A percentile compares a stretch with the other conserved stretches of the same genome.
Evolutionary conservation across 1,140 invertebrate genomes (phyloP).

Genomic region (Penaeus chinensis): DNA sequence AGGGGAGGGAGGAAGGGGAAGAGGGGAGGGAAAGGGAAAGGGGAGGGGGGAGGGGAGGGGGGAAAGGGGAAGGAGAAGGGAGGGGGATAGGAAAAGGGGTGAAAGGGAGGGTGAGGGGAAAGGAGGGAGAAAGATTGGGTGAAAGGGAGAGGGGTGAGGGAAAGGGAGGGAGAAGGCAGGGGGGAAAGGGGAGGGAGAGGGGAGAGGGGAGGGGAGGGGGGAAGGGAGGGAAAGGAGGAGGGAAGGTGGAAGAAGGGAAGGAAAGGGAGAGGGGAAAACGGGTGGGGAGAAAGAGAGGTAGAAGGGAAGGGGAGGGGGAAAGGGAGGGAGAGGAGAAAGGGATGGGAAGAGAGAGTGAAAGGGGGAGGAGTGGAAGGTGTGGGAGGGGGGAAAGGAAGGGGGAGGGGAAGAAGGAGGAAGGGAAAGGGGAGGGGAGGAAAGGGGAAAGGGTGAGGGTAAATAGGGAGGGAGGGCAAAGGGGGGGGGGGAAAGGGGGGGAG

Average conservation of each 20-base stretch:
- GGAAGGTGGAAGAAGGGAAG: background rate
- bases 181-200: background rate
- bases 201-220: background rate
- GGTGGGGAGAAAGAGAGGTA: background rate
- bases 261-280: background rate
- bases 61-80: background rate
- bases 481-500: no score
- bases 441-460: no score
- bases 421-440: no score
- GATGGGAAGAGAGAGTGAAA: background rate
- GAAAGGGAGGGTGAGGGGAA: background rate
- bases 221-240: background rate
- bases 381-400: no score
- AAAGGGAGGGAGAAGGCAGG: background rate
- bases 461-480: no score
- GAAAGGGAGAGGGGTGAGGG: background rate
- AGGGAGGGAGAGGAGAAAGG: background rate
- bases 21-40: background rate
- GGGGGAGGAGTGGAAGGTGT: no score
- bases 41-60: background rate
- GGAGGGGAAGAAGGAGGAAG: no score
- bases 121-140: background rate
- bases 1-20: background rate
- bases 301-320: background rate
- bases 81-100: background rate